phyloP scores from a whole-genome alignment of 2,888 invertebrate species.

The Leptinotarsa rubiginosa region DNA sequence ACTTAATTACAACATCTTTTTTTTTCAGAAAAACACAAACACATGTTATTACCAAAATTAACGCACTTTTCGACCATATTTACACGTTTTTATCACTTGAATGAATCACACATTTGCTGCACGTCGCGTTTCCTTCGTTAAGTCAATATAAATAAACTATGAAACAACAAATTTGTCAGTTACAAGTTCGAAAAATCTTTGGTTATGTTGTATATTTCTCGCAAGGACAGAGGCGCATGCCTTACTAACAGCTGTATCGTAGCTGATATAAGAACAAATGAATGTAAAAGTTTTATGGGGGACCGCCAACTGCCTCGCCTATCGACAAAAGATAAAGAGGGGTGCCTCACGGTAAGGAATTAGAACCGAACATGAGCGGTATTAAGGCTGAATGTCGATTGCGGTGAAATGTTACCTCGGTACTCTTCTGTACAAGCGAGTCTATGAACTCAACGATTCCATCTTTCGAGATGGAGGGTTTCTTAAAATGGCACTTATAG shows the following conservation, averaged over 20 bases:
- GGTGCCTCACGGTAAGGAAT: slow-evolving; percentile 16
- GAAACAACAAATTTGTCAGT: slow-evolving; percentile 10
- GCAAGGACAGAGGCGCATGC: slow-evolving; percentile 22
- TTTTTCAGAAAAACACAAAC: not conserved
- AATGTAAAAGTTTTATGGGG: slow-evolving; percentile 19
- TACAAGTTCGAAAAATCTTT: slow-evolving; percentile 14
- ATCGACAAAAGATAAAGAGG: slow-evolving; percentile 1
- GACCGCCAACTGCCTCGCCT: not conserved
- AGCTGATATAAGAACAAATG: slow-evolving; percentile 29
- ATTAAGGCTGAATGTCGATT: slow-evolving; percentile 8
- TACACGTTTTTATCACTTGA: not conserved
- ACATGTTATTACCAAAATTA: not conserved
- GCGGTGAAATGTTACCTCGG: not conserved
- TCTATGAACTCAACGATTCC: slow-evolving; percentile 12
- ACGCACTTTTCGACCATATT: not conserved
- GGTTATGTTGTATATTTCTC: slow-evolving; percentile 2
- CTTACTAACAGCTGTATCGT: slow-evolving; percentile 27
- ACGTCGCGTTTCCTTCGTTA: not conserved
- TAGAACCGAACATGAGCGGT: not conserved
- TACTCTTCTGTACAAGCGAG: not conserved
- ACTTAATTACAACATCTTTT: no score
- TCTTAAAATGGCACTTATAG: slow-evolving; percentile 2
- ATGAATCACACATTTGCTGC: not conserved
- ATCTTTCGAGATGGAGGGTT: not conserved
- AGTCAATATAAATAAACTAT: slow-evolving; percentile 3